Base-by-base conservation (phyloP, 2,888 invertebrate genomes). In the Eristalinus aeneus region DNA sequence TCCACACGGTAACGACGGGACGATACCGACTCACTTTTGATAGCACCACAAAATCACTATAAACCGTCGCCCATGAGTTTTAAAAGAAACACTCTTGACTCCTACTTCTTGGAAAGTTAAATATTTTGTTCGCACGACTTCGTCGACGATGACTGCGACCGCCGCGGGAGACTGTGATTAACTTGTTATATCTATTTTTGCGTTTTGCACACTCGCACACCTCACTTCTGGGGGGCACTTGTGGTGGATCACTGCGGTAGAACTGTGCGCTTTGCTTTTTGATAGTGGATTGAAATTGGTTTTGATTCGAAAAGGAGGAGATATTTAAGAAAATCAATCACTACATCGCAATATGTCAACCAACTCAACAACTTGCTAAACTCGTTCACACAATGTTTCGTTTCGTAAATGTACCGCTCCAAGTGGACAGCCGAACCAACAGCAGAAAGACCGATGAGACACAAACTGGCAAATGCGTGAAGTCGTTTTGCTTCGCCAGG, bases 321-420 rank as follows among this genome's bases (percentile, higher is more conserved):
- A 86, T 76, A 71, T 76, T 84, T 77, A 76, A 85, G 71, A 86
- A 86, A 86, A 86, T 81, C 86, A 86, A 86, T 86, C 86, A 86
- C 85, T 86, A 86, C 86, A 86, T 86, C 86, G 86, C 86, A 86
- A 82, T 86, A 86, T 82, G 86, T 82, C 81, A 86, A 86, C 86
- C 86, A 86, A 86, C 86, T 86, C 81, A 86, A 86, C 86, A 86
- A 86, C 86, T 86, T 86, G 86, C 86, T 86, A 86, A 86, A 86
- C 86, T 82, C 77, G 86, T 81, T 78, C 86, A 72, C 67, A 73
- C 69, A 69, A 60, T 10, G 81, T 82, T 86, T 74, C 81, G 73
- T 74, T 86, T 81, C 63, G 73, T 32, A 32, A 54, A 32, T 16
- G 74, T 77, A 82, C 81, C 69, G 3, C 46, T 60, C 69, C 31